These are phyloP conservation scores for Crossaster papposus DNA, from an alignment of 53 echinoderm and acorn worm genomes.

Conservation along the genomic window DNA sequence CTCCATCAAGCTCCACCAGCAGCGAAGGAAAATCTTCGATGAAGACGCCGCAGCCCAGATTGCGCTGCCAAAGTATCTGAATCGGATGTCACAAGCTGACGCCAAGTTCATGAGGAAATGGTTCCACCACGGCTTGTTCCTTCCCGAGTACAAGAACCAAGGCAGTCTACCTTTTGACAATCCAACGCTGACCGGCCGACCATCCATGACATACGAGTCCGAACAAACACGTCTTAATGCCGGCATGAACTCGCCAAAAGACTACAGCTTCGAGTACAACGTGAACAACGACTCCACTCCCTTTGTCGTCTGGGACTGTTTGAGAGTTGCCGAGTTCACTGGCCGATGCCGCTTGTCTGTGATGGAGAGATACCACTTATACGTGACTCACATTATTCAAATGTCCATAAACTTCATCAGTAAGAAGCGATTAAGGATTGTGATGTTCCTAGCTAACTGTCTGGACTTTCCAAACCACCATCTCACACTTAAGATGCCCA, in stretches of 20 bases:
- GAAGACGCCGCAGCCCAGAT: slow-evolving; percentile 12
- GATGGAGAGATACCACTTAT: slow-evolving; percentile 43
- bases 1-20: slow-evolving; percentile 53
- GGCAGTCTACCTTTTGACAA: slow-evolving; percentile 58
- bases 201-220: slow-evolving; percentile 16
- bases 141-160: slow-evolving; percentile 4
- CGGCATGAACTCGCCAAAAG: slow-evolving; percentile 40
- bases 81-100: slow-evolving; percentile 31
- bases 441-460: slow-evolving; percentile 45
- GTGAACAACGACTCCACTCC: slow-evolving; percentile 35
- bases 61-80: slow-evolving; percentile 21
- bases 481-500: slow-evolving; percentile 16
- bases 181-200: slow-evolving; percentile 67
- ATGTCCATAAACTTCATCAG: background rate
- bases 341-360: slow-evolving; percentile 24
- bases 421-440: background rate
- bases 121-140: slow-evolving; percentile 57
- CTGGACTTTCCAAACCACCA: slow-evolving; percentile 40
- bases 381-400: slow-evolving; percentile 54
- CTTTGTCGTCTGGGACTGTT: slow-evolving; percentile 63
- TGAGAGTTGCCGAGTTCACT: slow-evolving; percentile 34
- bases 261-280: slow-evolving; percentile 48
- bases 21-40: slow-evolving; percentile 33
- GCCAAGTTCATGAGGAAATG: slow-evolving; percentile 38
- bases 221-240: background rate